Evolutionary conservation across 2,888 invertebrate species (phyloP).

Genomic region (Macaria notata): DNA sequence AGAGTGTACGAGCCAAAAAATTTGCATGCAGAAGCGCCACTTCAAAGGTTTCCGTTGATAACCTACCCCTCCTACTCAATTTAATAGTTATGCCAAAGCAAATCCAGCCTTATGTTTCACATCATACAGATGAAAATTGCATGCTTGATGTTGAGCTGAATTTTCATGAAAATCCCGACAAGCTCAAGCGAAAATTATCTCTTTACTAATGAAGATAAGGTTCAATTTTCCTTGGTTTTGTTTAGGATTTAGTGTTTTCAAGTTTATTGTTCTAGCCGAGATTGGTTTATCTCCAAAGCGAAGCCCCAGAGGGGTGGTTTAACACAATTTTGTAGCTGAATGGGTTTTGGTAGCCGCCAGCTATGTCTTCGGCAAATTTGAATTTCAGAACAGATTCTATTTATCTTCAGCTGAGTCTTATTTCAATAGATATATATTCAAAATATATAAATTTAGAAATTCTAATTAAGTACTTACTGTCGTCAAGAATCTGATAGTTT

Average conservation of each 20-base stretch:
- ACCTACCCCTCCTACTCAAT: slow-evolving; percentile 56
- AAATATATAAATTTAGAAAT: too few species aligned
- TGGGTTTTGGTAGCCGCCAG: slow-evolving; percentile 82
- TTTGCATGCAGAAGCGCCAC: slow-evolving; percentile 82
- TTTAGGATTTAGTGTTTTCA: slow-evolving; percentile 18
- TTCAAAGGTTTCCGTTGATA: slow-evolving; percentile 76
- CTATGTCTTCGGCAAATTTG: slow-evolving; percentile 50
- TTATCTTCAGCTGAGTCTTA: background rate
- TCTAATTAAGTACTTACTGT: too few species aligned
- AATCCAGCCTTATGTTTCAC: slow-evolving; percentile 16
- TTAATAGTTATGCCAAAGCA: slow-evolving; percentile 19
- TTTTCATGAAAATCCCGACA: slow-evolving; percentile 18
- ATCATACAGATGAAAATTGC: slow-evolving; percentile 22
- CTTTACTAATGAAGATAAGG: background rate
- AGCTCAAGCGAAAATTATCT: slow-evolving; percentile 12
- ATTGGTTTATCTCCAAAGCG: slow-evolving; percentile 70
- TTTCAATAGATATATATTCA: too few species aligned
- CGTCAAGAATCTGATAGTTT: too few species aligned
- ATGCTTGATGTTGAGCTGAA: slow-evolving; percentile 10
- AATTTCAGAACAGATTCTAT: slow-evolving; percentile 18
- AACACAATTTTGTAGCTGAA: slow-evolving; percentile 77
- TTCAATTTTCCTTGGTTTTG: background rate
- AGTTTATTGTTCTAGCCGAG: slow-evolving; percentile 29
- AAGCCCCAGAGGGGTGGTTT: slow-evolving; percentile 61
- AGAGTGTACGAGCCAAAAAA: slow-evolving; percentile 51